Conservation (phyloP, 2,888 invertebrate species). For the Scaptomyza cyrtandrae region DNA sequence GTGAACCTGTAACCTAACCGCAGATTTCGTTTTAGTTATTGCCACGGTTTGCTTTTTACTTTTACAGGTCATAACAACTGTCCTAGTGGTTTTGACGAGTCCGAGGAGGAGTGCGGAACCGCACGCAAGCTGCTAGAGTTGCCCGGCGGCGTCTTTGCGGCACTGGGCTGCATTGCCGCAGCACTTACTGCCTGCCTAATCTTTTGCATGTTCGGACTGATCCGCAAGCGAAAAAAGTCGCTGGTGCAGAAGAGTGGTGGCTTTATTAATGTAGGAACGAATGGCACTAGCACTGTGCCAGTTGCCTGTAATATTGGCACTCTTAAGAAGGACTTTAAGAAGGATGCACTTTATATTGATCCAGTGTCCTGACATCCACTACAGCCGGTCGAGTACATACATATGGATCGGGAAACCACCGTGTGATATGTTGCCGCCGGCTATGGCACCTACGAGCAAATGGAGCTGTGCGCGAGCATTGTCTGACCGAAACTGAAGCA, state of each 20-base stretch:
- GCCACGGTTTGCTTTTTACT: constrained; percentile 25
- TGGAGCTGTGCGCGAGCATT: constrained; percentile 56
- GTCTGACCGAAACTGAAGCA: constrained; percentile 54
- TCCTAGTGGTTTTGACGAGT: constrained; percentile 89
- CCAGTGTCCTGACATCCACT: constrained; percentile 94
- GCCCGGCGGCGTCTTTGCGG: constrained; percentile 86
- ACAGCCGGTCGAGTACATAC: constrained; percentile 96
- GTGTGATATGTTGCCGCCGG: constrained; percentile 88
- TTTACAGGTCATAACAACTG: constrained; percentile 86
- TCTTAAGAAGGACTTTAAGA: constrained; percentile 88
- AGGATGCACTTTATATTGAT: constrained; percentile 84
- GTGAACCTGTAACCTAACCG: constrained; percentile 53
- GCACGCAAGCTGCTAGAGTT: constrained; percentile 86
- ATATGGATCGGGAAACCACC: constrained; percentile 96
- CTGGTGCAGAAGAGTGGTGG: constrained; percentile 85
- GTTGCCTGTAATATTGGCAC: constrained; percentile 79
- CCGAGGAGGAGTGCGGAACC: constrained; percentile 88
- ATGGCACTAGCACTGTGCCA: constrained; percentile 65
- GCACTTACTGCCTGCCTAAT: constrained; percentile 86
- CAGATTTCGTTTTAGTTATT: constrained; percentile 55
- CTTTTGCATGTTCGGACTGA: constrained; percentile 87
- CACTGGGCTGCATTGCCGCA: constrained; percentile 87
- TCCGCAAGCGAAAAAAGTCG: constrained; percentile 86
- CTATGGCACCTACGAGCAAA: constrained; percentile 66
- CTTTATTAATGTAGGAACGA: constrained; percentile 62